Evolutionary conservation across 2,113 vertebrate genomes (phyloP).

Genomic region (Oncorhynchus kisutch): DNA sequence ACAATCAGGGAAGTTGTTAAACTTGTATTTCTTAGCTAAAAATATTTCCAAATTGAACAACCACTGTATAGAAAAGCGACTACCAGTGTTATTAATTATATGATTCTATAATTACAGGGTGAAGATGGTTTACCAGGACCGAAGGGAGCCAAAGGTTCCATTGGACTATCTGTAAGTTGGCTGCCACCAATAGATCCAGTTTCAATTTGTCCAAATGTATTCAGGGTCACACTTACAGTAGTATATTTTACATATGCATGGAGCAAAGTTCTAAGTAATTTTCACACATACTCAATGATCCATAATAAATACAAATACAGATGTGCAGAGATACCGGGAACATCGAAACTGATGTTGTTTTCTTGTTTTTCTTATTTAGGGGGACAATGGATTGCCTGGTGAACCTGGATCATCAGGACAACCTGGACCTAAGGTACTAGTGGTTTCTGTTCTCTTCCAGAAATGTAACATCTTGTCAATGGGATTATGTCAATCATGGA

Average conservation of each 20-base stretch:
- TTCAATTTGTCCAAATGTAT: background rate
- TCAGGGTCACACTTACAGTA: background rate
- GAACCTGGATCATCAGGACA: constrained; percentile 80
- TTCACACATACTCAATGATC: background rate
- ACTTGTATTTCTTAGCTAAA: background rate
- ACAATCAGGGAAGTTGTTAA: background rate
- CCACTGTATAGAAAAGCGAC: background rate
- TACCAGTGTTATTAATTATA: background rate
- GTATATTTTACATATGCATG: background rate
- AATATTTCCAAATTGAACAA: background rate
- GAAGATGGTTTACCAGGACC: constrained; percentile 65
- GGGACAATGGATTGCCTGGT: constrained; percentile 81
- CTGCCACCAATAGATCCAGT: background rate
- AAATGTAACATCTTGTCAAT: background rate
- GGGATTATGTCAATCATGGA: background rate
- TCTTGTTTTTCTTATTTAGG: constrained; percentile 67
- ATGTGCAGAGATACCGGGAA: background rate
- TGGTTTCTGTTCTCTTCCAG: background rate
- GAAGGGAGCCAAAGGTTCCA: constrained; percentile 65
- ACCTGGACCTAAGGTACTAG: constrained; percentile 82
- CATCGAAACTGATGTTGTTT: background rate
- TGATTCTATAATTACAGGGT: constrained; percentile 61
- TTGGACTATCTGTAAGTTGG: constrained; percentile 66
- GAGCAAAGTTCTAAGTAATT: background rate
- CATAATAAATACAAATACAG: background rate